Base-by-base conservation (phyloP, 1,140 invertebrate genomes). In the Solenopsis fugax region DNA sequence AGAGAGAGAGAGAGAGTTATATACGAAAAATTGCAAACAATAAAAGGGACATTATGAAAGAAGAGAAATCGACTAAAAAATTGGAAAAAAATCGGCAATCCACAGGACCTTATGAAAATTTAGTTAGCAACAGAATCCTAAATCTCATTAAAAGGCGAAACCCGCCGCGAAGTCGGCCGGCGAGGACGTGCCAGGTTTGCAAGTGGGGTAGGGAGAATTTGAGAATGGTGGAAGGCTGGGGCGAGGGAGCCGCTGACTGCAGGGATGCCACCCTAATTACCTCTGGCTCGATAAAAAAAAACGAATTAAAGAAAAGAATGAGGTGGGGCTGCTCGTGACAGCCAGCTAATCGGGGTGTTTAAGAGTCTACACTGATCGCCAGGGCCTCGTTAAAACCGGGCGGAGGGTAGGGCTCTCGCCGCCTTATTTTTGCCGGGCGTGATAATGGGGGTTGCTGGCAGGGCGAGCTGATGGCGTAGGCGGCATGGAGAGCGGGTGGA, bases 311-410 rank as follows among this genome's bases (percentile, higher is more conserved):
- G 95, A 95, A 95, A 94, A 94, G 93, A 95, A 95, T 94, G 94
- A 95, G 95, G 93, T 93, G 94, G 94, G 80, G 92, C 94, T 95
- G 94, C 91, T 94, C 93, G 92, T 95, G 94, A 95, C 94, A 95
- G 94, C 94, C 92, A 94, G 94, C 94, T 95, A 95, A 95, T 95
- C 94, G 94, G 94, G 94, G 94, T 95, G 94, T 95, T 95, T 95
- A 95, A 95, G 94, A 94, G 95, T 95, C 95, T 95, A 94, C 94
- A 95, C 93, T 94, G 94, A 95, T 95, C 94, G 94, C 93, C 92
- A 82, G 91, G 94, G 93, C 92, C 94, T 94, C 94, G 94, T 95
- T 95, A 94, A 95, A 95, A 94, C 93, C 92, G 93, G 93, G 93
- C 89, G 90, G 93, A 88, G 89, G 86, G 89, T 91, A 89, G 76